These are phyloP conservation scores for Dicycla oo DNA, from an alignment of 2,888 invertebrate genomes.

Conservation along the genomic window DNA sequence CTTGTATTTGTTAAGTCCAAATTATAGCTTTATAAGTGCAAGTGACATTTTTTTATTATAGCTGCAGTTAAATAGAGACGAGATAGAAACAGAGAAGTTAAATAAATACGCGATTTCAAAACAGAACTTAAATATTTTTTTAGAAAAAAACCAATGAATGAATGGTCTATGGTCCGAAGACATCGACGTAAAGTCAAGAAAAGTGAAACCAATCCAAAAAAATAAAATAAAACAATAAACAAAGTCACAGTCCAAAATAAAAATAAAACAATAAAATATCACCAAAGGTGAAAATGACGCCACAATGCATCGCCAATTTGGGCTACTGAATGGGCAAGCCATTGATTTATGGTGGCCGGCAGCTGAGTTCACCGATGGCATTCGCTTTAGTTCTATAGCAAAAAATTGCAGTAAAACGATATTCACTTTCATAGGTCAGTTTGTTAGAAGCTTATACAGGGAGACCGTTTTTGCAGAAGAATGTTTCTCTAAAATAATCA, in stretches of 20 bases:
- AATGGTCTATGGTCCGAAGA: not conserved
- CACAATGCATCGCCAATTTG: slow-evolving; percentile 70
- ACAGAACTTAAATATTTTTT: not conserved
- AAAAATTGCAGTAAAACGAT: slow-evolving; percentile 74
- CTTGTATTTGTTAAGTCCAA: not conserved
- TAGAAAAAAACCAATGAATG: not conserved
- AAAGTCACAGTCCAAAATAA: not conserved
- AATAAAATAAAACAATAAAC: slow-evolving; percentile 46
- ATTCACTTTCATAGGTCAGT: slow-evolving; percentile 82
- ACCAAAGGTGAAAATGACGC: slow-evolving; percentile 62
- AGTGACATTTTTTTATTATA: not conserved
- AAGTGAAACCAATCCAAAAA: slow-evolving; percentile 29
- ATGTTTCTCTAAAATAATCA: not conserved
- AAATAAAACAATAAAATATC: slow-evolving; percentile 53
- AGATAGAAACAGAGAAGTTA: too few species aligned
- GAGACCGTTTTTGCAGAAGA: slow-evolving; percentile 20
- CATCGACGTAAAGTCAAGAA: not conserved
- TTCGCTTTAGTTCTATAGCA: slow-evolving; percentile 54
- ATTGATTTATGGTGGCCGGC: slow-evolving; percentile 80
- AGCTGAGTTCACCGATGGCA: slow-evolving; percentile 76
- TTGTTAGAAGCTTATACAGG: slow-evolving; percentile 65
- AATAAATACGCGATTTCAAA: not conserved
- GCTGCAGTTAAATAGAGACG: too few species aligned
- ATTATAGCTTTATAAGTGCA: slow-evolving; percentile 2
- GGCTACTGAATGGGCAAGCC: slow-evolving; percentile 74